These are phyloP conservation scores for Acanthurus tractus DNA, from an alignment of 2,797 vertebrate species.

Conservation along the genomic window DNA sequence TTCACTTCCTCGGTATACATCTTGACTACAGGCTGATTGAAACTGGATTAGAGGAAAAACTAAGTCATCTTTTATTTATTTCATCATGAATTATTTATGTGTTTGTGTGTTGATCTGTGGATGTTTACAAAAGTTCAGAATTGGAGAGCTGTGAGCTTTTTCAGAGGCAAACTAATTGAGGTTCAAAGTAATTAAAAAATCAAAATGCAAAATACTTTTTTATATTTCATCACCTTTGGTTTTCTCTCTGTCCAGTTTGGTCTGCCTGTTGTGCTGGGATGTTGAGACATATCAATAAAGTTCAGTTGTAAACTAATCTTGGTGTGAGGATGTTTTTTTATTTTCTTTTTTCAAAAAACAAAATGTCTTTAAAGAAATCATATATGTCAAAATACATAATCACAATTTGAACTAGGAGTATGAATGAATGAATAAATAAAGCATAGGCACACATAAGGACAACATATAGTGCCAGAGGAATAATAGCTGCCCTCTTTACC, in stretches of 20 bases:
- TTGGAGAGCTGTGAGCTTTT: conserved; percentile 25
- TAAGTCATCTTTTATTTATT: conserved; percentile 80
- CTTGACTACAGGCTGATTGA: conserved; percentile 44
- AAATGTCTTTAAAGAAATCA: too few relatives aligned
- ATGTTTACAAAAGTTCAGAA: conserved; percentile 54
- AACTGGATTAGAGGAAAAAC: conserved; percentile 71
- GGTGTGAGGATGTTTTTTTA: conserved; percentile 10
- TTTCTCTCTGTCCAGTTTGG: conserved; percentile 69
- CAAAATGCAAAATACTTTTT: conserved; percentile 2
- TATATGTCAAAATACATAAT: too few relatives aligned
- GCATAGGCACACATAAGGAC: too few relatives aligned
- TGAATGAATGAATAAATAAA: too few relatives aligned
- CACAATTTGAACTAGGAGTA: too few relatives aligned
- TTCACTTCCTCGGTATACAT: conserved; percentile 35
- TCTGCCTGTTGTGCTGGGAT: conserved; percentile 57
- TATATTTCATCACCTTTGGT: conserved; percentile 59
- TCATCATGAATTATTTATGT: conserved; percentile 73
- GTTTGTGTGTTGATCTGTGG: conserved; percentile 45
- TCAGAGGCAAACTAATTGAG: conserved; percentile 25
- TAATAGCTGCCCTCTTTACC: too few relatives aligned
- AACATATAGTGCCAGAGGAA: too few relatives aligned
- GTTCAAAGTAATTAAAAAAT: conserved; percentile 39
- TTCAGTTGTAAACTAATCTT: conserved; percentile 25
- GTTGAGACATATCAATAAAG: conserved; percentile 75
- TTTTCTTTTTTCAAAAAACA: too few relatives aligned